Base-by-base conservation (phyloP, 2,888 invertebrate genomes). In the Temnothorax unifasciatus region DNA sequence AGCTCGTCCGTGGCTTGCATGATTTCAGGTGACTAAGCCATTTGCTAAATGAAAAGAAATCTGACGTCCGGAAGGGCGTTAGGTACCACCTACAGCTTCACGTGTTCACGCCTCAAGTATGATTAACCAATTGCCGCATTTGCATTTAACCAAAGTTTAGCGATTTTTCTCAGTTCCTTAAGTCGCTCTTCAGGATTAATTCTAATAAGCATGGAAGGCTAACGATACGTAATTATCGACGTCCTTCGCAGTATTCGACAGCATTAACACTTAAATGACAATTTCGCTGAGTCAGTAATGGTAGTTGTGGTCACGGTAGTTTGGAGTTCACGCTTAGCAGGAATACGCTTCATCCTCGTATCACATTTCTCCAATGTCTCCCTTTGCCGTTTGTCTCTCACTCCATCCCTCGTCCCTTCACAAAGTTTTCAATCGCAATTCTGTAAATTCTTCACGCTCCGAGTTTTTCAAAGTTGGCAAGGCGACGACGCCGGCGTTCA, bases 1-100 rank as follows among this genome's bases (percentile, higher is more conserved):
- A 91, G 90, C 88, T 91, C 91, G 92, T 88, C 92, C 91, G 88
- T 92, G 92, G 90, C 92, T 93, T 93, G 94, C 94, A 94, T 94
- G 94, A 93, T 88, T 90, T 91, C 93, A 93, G 93, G 93, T 94
- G 94, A 91, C 91, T 92, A 91, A 88, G 90, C 69, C 74, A 90
- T 90, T 90, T 90, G 89, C 90, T 90, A 90, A 90, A 41, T 52
- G 59, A 82, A 82, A 76, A 88, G 83, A 85, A 63, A 76, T 81
- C 79, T 81, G 79, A 81, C 79, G 82, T 74, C 88, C 86, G 77
- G 86, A 85, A 85, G 86, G 86, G 83, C 85, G 83, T 87, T 87
- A 88, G 79, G 59, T 82, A 84, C 85, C 88, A 91, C 88, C 84
- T 87, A 81, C 86, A 84, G 90, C 87, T 89, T 91, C 83, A 29